Conservation (phyloP, 1,140 invertebrate species). For the Wasmannia auropunctata region DNA sequence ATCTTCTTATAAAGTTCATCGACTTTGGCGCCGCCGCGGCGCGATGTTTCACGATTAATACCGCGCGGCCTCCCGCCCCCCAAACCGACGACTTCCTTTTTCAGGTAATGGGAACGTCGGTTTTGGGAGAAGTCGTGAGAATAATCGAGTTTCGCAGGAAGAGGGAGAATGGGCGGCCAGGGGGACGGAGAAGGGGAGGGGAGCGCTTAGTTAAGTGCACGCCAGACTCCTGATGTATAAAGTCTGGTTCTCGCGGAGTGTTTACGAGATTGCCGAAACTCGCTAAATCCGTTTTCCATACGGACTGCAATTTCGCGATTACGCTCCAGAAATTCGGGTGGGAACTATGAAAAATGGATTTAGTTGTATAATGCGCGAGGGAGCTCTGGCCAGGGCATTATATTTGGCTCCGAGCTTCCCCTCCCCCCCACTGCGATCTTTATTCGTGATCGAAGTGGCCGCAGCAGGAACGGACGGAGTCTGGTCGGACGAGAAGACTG, state of each 20-base stretch:
- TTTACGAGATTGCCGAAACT: constrained; percentile 38
- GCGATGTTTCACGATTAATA: constrained; percentile 65
- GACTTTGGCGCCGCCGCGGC: constrained; percentile 28
- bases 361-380: neutral
- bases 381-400: neutral
- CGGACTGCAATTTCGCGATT: constrained; percentile 27
- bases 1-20: constrained; percentile 59
- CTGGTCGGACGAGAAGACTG: neutral
- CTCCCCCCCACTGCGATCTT: neutral
- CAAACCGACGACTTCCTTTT: constrained; percentile 50
- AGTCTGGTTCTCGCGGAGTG: neutral
- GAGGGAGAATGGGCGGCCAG: too few relatives aligned
- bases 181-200: neutral
- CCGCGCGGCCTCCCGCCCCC: too few relatives aligned
- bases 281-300: constrained; percentile 43
- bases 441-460: neutral
- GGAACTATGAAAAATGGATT: constrained; percentile 18
- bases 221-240: constrained; percentile 2
- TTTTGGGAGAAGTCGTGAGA: constrained; percentile 10
- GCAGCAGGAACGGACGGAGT: neutral
- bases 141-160: constrained; percentile 39
- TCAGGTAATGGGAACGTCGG: neutral
- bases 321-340: neutral
- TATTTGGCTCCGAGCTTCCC: neutral
- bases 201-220: constrained; percentile 16